Evolutionary conservation across 2,888 invertebrate genomes (phyloP), one percentile per base, ranked within the genome.

Genomic region (Aricia artaxerxes): DNA sequence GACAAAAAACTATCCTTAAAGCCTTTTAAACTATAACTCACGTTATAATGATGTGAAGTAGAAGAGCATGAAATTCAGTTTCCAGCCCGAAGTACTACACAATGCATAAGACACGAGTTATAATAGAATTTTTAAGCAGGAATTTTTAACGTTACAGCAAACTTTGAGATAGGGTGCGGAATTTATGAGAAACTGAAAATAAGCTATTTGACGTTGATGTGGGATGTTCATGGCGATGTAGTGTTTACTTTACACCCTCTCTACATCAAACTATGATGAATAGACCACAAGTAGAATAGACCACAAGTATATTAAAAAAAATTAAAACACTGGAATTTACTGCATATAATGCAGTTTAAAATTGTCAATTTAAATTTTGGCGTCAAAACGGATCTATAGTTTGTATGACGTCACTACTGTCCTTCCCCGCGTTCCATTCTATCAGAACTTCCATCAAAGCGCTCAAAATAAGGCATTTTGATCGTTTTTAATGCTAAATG

Each of bases 81-180:
- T 73, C 31, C n/a, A 40, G 73, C 73, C 24, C 73, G 40, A 13
- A 24, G 44, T 44, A 73, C 44, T 44, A 73, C 44, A 80, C 80
- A 82, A 80, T 82, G 82, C 81, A 81, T 80, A 82, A 84, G 81
- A 80, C 82, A 81, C 53, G 82, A 73, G 79, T 77, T 80, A 82
- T 84, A 83, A 83, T 83, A 83, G 82, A 84, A 84, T 82, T 82
- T 84, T 83, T 83, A 84, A 82, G 73, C 73, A 24, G 40, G 73
- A 73, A 73, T 73, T 73, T 73, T 73, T 73, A 44, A 73, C 73
- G 44, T 16, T 40, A 44, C 44, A 24, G 73, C 73, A 44, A 73
- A 73, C 73, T 73, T 44, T 73, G 6, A 44, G 44, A 40, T 73
- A 73, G 40, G 73, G 24, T 24, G n/a, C n/a, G 40, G 73, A 73